Conservation (phyloP, 2,888 invertebrate species). For the Malacosoma neustria region DNA sequence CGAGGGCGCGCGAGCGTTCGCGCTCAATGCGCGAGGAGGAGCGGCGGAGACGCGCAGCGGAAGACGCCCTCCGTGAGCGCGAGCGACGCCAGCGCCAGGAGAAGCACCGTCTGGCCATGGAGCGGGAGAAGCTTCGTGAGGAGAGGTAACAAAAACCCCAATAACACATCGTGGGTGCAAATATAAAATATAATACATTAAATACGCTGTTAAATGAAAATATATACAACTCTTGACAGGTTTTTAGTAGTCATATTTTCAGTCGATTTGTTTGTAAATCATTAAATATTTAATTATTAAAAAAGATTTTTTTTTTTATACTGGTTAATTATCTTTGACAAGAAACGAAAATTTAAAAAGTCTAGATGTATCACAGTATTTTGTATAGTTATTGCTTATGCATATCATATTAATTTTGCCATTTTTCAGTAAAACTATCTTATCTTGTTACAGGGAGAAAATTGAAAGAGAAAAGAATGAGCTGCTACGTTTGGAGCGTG, state of each 20-base stretch:
- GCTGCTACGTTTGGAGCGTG: conserved; percentile 86
- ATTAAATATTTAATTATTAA: too few species aligned
- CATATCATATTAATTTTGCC: too few species aligned
- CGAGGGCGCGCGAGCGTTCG: conserved; percentile 84
- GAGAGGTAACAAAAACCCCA: conserved; percentile 77
- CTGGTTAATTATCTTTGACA: too few species aligned
- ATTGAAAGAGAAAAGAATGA: conserved; percentile 93
- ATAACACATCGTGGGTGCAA: not conserved
- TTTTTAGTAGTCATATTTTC: too few species aligned
- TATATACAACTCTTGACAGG: too few species aligned
- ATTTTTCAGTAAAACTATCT: not conserved
- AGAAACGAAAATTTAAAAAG: too few species aligned
- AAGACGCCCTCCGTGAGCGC: conserved; percentile 84
- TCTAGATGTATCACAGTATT: too few species aligned
- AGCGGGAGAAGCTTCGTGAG: conserved; percentile 85
- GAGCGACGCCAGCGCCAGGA: conserved; percentile 90
- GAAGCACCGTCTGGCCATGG: conserved; percentile 85
- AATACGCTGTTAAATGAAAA: too few species aligned
- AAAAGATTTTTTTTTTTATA: too few species aligned
- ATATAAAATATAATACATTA: not conserved
- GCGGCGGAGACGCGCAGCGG: conserved; percentile 85
- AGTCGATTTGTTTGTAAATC: too few species aligned
- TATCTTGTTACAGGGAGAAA: conserved; percentile 76
- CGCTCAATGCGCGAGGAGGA: conserved; percentile 87
- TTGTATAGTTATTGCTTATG: too few species aligned